These are phyloP conservation scores for Cantharis flavilabris DNA, from an alignment of 2,888 invertebrate species.

Conservation along the genomic window DNA sequence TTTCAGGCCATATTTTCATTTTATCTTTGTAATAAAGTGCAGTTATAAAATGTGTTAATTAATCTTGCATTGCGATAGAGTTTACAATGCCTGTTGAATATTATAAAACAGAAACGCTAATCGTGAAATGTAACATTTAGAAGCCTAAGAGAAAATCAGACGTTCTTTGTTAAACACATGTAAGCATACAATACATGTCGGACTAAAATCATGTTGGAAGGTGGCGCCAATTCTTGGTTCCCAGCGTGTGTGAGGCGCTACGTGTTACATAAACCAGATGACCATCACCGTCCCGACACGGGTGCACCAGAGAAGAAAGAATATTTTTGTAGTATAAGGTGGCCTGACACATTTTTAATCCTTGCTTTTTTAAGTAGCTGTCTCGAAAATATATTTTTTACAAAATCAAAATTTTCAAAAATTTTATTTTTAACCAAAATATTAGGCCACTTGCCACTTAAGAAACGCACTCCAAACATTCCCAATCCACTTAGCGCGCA, in stretches of 20 bases:
- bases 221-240: slow-evolving; percentile 37
- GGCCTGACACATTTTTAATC: background rate
- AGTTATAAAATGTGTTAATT: background rate
- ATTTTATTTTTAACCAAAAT: background rate
- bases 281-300: slow-evolving; percentile 28
- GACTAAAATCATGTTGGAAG: slow-evolving; percentile 32
- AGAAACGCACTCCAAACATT: background rate
- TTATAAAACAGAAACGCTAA: background rate
- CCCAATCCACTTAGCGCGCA: background rate
- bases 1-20: background rate
- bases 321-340: slow-evolving; percentile 21
- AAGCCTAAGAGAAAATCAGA: slow-evolving; percentile 21
- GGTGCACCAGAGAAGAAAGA: slow-evolving; percentile 19
- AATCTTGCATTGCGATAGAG: background rate
- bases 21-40: background rate
- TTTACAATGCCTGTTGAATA: background rate
- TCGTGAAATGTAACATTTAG: slow-evolving; percentile 7
- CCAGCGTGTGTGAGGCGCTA: slow-evolving; percentile 37
- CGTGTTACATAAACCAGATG: slow-evolving; percentile 39
- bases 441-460: background rate
- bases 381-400: background rate
- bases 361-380: background rate
- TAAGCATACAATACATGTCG: slow-evolving; percentile 19
- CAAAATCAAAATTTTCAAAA: background rate
- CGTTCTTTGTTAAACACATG: slow-evolving; percentile 26